Percentiles rank a stretch among this genome's conserved stretches.
Evolutionary conservation across 2,888 invertebrate species (phyloP).

Genomic region (Plagodis pulveraria): DNA sequence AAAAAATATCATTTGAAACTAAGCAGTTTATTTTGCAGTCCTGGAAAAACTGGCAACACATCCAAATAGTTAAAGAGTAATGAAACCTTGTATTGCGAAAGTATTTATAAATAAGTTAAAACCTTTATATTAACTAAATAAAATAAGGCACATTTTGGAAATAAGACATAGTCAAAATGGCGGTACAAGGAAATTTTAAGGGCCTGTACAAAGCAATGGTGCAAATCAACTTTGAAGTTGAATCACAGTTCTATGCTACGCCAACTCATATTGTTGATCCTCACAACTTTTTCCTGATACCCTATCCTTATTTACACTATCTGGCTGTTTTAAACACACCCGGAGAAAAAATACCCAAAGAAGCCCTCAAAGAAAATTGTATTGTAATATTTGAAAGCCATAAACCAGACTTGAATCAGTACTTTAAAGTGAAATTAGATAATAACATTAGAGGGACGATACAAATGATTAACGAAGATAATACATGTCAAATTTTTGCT

Average conservation of each 20-base stretch:
- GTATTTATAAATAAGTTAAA: no score
- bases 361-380: slow-evolving; percentile 6
- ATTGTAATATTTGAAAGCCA: slow-evolving; percentile 10
- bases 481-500: slow-evolving; percentile 10
- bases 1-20: no score
- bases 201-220: slow-evolving; percentile 3
- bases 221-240: neutral
- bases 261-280: slow-evolving; percentile 13
- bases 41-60: no score
- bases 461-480: slow-evolving; percentile 1
- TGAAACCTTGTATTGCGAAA: no score
- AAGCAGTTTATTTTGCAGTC: no score
- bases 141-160: no score
- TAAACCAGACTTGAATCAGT: slow-evolving; percentile 6
- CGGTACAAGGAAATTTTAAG: no score
- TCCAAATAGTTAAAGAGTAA: no score
- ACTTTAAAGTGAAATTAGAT: slow-evolving; percentile 10
- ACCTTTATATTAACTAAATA: no score
- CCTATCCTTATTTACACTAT: slow-evolving; percentile 1
- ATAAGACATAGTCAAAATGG: no score
- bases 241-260: slow-evolving; percentile 7
- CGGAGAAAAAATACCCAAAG: neutral
- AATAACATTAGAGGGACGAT: slow-evolving; percentile 13
- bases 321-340: slow-evolving; percentile 5
- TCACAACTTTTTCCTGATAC: slow-evolving; percentile 17